Conservation (phyloP, 1,140 invertebrate genomes). For the Zaprionus ornatus region DNA sequence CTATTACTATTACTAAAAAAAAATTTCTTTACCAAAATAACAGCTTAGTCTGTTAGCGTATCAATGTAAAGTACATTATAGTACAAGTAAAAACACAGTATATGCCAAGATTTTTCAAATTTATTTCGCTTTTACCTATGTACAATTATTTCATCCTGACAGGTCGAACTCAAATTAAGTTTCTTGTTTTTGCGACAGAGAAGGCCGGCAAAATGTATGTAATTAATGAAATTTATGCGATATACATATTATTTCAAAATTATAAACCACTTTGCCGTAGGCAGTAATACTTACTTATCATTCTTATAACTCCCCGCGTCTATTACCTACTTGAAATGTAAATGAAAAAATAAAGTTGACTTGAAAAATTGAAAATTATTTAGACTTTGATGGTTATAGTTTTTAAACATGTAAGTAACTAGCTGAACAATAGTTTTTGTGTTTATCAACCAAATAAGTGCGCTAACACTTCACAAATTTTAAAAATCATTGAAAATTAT, state of each 20-base stretch:
- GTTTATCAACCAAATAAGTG: neutral
- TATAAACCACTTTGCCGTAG: slow-evolving; percentile 2
- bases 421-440: neutral
- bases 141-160: neutral
- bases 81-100: neutral
- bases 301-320: neutral
- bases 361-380: neutral
- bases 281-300: neutral
- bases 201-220: neutral
- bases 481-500: neutral
- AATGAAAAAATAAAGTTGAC: neutral
- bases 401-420: neutral
- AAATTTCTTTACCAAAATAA: too few species aligned
- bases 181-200: neutral
- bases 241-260: neutral
- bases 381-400: neutral
- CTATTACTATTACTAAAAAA: too few species aligned
- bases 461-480: neutral
- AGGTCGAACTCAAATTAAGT: neutral
- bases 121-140: neutral
- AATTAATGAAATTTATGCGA: neutral
- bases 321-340: neutral
- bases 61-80: too few species aligned
- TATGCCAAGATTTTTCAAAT: neutral
- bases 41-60: too few species aligned